Evolutionary conservation across 2,888 invertebrate genomes (phyloP).

Genomic region (Tenthredo scrophulariae): DNA sequence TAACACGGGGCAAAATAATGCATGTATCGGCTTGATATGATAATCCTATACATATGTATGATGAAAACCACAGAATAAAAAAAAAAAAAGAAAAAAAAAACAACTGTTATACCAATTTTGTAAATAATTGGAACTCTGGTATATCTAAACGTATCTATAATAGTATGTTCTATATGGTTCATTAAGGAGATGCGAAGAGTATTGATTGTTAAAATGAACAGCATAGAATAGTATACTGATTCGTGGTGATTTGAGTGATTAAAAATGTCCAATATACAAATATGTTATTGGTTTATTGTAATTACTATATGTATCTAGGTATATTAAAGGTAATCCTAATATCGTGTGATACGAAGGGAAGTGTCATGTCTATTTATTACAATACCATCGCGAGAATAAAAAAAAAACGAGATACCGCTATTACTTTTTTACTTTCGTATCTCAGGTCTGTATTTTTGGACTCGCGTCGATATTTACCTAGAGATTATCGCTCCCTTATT

Average conservation of each 20-base stretch:
- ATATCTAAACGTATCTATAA: conserved; percentile 19
- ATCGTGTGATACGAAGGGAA: conserved; percentile 33
- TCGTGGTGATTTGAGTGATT: conserved; percentile 26
- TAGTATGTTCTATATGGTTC: not conserved
- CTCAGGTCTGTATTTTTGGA: conserved; percentile 24
- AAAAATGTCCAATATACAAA: conserved; percentile 47
- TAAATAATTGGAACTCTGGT: conserved; percentile 15
- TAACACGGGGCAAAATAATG: not conserved
- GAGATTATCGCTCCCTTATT: conserved; percentile 54
- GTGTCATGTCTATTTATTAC: conserved; percentile 44
- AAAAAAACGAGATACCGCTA: conserved; percentile 58
- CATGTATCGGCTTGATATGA: not conserved
- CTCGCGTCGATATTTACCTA: conserved; percentile 27
- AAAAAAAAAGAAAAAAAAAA: not conserved
- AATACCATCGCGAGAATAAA: conserved; percentile 59
- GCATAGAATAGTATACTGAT: conserved; percentile 63
- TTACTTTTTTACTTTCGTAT: conserved; percentile 57
- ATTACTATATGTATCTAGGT: conserved; percentile 7
- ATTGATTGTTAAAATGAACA: conserved; percentile 68
- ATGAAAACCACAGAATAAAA: not conserved
- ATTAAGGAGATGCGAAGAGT: conserved; percentile 64
- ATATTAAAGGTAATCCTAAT: conserved; percentile 39
- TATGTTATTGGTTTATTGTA: conserved; percentile 37
- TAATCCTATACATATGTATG: not conserved
- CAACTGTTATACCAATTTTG: not conserved